Percentiles rank a stretch among this genome's conserved stretches.
These are phyloP conservation scores for Strigamia maritima DNA, from an alignment of 2,888 invertebrate genomes.

Conservation along the genomic window DNA sequence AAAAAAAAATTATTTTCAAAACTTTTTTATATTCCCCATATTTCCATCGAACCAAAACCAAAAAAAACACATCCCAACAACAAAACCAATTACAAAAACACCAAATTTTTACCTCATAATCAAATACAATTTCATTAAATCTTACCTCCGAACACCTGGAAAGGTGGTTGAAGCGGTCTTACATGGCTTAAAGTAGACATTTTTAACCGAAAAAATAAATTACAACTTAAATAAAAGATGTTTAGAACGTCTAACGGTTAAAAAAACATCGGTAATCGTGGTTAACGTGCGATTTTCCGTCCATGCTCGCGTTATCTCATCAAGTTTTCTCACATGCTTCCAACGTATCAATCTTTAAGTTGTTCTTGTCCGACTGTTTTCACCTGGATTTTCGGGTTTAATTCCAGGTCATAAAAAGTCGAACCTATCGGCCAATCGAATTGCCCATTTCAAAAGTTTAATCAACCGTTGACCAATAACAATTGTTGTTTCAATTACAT, in stretches of 20 bases:
- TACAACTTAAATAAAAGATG: not conserved
- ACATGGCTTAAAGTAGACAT: conserved; percentile 3
- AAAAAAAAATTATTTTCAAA: not conserved
- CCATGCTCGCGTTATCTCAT: not conserved
- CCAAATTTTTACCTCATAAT: not conserved
- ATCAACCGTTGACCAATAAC: not conserved
- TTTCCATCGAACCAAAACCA: too few species aligned
- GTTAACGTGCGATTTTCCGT: not conserved
- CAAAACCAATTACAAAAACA: too few species aligned
- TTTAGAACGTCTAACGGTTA: not conserved
- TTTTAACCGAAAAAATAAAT: not conserved
- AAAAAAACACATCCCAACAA: too few species aligned
- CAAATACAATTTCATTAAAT: not conserved
- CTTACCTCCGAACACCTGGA: conserved; percentile 20
- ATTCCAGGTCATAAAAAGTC: not conserved
- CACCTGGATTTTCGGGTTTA: not conserved
- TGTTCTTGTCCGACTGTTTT: not conserved
- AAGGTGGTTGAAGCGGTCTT: not conserved
- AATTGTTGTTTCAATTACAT: not conserved
- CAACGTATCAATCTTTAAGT: not conserved
- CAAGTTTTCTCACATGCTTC: not conserved
- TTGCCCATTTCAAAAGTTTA: not conserved
- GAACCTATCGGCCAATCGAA: not conserved
- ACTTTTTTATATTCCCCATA: not conserved
- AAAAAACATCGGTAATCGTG: not conserved